phyloP scores from a whole-genome alignment of 2,888 invertebrate genomes.

The Drosophila anceps region DNA sequence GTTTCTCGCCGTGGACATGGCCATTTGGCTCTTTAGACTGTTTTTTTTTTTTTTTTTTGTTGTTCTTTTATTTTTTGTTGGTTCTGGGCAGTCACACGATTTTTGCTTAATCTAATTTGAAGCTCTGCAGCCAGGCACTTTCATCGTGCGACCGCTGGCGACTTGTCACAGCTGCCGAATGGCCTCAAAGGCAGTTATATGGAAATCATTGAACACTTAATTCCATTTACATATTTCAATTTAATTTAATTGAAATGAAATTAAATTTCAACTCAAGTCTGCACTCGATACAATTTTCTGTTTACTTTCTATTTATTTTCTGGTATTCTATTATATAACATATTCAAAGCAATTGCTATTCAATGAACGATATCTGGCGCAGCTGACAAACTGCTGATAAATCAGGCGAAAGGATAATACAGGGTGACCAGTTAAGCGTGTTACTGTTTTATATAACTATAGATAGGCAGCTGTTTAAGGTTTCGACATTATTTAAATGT shows the following conservation, averaged over 20 bases:
- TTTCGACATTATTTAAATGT: background rate
- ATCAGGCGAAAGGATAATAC: background rate
- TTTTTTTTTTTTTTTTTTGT: background rate
- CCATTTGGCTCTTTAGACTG: constrained; percentile 8
- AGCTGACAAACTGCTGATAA: background rate
- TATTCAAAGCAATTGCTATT: background rate
- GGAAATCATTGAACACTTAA: constrained; percentile 53
- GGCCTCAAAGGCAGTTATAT: constrained; percentile 32
- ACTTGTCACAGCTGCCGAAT: constrained; percentile 56
- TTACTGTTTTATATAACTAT: background rate
- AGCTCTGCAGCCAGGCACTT: constrained; percentile 21
- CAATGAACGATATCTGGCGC: background rate
- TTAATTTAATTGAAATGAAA: constrained; percentile 46
- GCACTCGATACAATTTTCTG: background rate
- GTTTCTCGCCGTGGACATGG: constrained; percentile 13
- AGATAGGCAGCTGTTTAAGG: background rate
- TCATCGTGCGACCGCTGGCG: constrained; percentile 51
- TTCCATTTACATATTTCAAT: constrained; percentile 61
- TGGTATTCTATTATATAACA: background rate
- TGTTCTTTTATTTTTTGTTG: background rate
- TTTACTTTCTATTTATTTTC: background rate
- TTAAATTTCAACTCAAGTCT: constrained; percentile 29
- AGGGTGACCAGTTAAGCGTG: background rate
- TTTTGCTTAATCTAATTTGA: constrained; percentile 56
- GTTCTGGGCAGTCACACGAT: constrained; percentile 36